phyloP scores from a whole-genome alignment of 2,888 invertebrate species.

The Ernsta delagoae region DNA sequence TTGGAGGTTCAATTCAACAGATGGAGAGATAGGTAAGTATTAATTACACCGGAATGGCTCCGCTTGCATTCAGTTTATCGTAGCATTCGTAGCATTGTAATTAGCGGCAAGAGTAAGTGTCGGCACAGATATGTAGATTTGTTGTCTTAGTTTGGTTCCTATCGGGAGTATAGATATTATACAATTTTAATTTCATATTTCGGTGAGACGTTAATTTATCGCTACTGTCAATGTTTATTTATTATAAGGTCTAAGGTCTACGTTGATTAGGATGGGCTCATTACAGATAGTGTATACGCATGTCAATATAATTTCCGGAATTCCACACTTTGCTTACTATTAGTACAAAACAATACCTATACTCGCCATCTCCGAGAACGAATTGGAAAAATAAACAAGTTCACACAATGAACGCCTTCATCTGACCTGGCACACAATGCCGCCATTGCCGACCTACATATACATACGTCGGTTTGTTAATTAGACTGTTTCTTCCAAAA shows the following conservation, averaged over 20 bases:
- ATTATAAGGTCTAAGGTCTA: too few species aligned
- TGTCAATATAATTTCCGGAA: not conserved
- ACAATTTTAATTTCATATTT: not conserved
- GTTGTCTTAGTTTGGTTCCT: too few species aligned
- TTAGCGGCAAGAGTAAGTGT: constrained; percentile 55
- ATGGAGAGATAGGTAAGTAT: constrained; percentile 42
- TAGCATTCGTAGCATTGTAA: constrained; percentile 48
- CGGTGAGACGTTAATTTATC: not conserved
- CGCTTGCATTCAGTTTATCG: constrained; percentile 60
- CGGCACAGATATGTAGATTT: too few species aligned
- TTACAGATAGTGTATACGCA: too few species aligned
- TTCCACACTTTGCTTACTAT: not conserved
- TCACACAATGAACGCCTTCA: constrained; percentile 74
- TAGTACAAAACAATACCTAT: not conserved
- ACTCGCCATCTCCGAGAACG: constrained; percentile 53
- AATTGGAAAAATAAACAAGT: constrained; percentile 74
- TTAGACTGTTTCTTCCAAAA: constrained; percentile 70
- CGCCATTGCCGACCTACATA: constrained; percentile 61
- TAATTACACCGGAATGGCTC: constrained; percentile 52
- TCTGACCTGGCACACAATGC: constrained; percentile 67
- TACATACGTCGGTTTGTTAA: constrained; percentile 55
- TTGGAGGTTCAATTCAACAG: constrained; percentile 33
- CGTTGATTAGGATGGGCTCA: too few species aligned
- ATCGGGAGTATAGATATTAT: too few species aligned
- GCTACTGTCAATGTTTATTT: too few species aligned